Evolutionary conservation across 2,888 invertebrate species (phyloP), one percentile per base, ranked within the genome.

Genomic region (Cheilosia urbana): DNA sequence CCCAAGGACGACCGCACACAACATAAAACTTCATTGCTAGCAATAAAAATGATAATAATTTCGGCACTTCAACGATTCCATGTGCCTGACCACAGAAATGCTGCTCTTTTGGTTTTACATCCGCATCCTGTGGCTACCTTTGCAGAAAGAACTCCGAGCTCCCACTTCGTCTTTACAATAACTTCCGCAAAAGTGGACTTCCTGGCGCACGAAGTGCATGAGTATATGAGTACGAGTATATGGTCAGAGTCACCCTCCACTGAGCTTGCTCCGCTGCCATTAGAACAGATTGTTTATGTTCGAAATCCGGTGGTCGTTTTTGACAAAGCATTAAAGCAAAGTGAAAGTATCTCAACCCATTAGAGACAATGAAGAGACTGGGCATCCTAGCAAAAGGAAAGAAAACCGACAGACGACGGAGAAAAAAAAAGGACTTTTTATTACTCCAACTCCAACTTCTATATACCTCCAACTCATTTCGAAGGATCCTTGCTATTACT

Each of bases 11-110:
- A 40, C 11, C n/a, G 5, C 11, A 11, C 3, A 7, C 53, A 55
- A 69, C 47, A 78, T 69, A 63, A 71, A 78, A 69, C 49, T 78
- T 78, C 71, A 78, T 78, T 62, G 63, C 78, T 57, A 19, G 63
- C 71, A 78, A 78, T 78, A 71, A 78, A 78, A 78, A 63, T 71
- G 78, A 71, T 71, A 78, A 78, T 78, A 78, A 78, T 78, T 78
- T 78, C 78, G 57, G 78, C 69, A 78, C 78, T 78, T 71, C 40
- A 34, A 57, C 71, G 40, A 63, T 69, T 78, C 71, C 47, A 78
- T 78, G 63, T 71, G 57, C 57, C 69, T 78, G 71, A 71, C 78
- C 78, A 63, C 37, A 69, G 68, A 60, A 68, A 17, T 11, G 51
- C 27, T 60, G 58, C 68, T 60, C 58, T 34, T 77, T 71, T 7